Conservation (phyloP, 1,140 invertebrate species). For the Phocides pigmalion region DNA sequence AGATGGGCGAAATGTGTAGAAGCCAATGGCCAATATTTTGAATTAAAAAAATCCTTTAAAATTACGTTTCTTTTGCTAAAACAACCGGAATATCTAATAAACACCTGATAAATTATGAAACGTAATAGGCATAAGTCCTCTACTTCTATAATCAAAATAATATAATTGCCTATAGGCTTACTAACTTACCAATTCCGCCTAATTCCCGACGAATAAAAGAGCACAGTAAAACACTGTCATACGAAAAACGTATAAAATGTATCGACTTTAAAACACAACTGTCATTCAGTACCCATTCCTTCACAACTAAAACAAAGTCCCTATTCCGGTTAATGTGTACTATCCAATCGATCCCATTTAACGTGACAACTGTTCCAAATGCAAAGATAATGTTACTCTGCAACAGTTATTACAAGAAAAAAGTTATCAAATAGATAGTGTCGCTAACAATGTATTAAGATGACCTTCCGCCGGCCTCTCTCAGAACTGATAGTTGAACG, state of each 20-base stretch:
- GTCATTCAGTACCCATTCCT: not conserved
- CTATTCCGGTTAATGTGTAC: not conserved
- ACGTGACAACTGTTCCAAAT: not conserved
- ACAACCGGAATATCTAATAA: no score
- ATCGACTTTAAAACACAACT: not conserved
- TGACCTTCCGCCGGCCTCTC: conserved; percentile 47
- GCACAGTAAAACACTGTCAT: no score
- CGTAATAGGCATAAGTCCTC: no score
- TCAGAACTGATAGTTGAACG: conserved; percentile 51
- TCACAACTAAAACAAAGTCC: not conserved
- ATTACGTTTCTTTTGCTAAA: no score
- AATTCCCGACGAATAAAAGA: no score
- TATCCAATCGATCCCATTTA: not conserved
- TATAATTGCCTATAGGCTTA: no score
- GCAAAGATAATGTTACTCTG: not conserved
- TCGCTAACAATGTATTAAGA: conserved; percentile 39
- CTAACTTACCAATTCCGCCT: no score
- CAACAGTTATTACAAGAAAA: conserved; percentile 15
- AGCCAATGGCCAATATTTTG: no score
- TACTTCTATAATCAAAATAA: no score
- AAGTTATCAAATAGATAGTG: conserved; percentile 37
- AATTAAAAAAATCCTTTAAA: no score
- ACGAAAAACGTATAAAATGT: not conserved
- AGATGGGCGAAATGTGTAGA: no score
- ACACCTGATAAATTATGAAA: no score